phyloP scores from a whole-genome alignment of 2,113 vertebrate genomes.

The Origma solitaria region DNA sequence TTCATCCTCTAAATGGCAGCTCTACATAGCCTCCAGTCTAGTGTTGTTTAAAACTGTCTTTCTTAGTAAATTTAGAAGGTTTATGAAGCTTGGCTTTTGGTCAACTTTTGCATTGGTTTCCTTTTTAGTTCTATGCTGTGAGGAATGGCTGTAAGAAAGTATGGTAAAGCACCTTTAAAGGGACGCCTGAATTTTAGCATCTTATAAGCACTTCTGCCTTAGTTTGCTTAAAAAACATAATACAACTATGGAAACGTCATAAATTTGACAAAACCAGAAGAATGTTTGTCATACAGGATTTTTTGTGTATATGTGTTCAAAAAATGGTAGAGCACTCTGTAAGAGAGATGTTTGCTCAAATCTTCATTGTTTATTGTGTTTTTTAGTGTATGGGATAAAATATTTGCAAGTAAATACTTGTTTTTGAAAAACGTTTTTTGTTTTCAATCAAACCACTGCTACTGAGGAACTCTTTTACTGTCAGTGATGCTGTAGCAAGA shows the following conservation, averaged over 20 bases:
- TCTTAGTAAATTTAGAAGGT: neutral
- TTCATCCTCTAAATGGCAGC: neutral
- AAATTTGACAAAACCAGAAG: neutral
- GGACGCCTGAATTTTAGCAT: neutral
- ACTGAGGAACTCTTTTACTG: neutral
- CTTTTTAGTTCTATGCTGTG: neutral
- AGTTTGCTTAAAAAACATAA: neutral
- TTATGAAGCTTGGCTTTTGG: neutral
- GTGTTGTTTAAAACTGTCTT: neutral
- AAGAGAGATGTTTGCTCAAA: neutral
- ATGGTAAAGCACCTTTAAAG: neutral
- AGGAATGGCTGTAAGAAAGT: neutral
- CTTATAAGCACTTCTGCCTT: neutral
- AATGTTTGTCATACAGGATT: fast-evolving
- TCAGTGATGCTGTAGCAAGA: neutral
- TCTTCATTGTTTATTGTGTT: neutral
- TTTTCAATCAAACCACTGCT: neutral
- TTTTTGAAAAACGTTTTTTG: neutral
- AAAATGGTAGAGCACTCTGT: neutral
- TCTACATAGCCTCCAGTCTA: neutral
- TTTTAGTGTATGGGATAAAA: neutral
- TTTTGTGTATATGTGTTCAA: neutral
- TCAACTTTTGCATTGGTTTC: neutral
- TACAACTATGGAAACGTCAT: neutral
- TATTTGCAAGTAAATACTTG: neutral